These are phyloP conservation scores for Drosophila kambysellisi DNA, from an alignment of 2,888 invertebrate genomes.

Conservation along the genomic window DNA sequence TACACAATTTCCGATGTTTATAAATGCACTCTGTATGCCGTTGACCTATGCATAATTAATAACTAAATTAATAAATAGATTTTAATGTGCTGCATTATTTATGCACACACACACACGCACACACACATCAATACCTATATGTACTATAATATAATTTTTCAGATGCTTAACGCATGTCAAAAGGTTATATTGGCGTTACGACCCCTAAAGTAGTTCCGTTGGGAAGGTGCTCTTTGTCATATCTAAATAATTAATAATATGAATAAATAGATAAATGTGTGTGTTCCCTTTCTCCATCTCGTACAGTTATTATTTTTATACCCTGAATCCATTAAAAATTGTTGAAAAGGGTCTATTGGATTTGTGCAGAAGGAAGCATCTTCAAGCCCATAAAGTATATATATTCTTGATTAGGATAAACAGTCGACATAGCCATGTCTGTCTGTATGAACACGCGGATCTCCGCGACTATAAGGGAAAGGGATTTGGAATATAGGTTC, in stretches of 20 bases:
- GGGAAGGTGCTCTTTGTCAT: constrained; percentile 23
- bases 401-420: not conserved
- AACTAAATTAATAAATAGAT: constrained; percentile 69
- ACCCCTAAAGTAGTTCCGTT: constrained; percentile 16
- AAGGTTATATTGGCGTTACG: constrained; percentile 45
- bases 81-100: not conserved
- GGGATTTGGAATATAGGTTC: not conserved
- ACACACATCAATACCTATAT: not conserved
- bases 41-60: constrained; percentile 48
- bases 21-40: constrained; percentile 22
- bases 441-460: not conserved
- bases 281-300: not conserved
- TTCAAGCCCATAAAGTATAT: not conserved
- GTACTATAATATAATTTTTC: constrained; percentile 23
- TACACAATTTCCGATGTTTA: constrained; percentile 53
- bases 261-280: constrained; percentile 22
- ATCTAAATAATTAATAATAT: constrained; percentile 61
- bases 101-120: constrained; percentile 8
- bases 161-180: constrained; percentile 50
- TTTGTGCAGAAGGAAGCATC: not conserved
- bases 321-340: no score
- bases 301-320: not conserved
- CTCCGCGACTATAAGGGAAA: no score
- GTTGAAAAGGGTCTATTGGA: no score
- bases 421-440: not conserved